Conservation (phyloP, 2,888 invertebrate genomes). For the Pachymerium ferrugineum region DNA sequence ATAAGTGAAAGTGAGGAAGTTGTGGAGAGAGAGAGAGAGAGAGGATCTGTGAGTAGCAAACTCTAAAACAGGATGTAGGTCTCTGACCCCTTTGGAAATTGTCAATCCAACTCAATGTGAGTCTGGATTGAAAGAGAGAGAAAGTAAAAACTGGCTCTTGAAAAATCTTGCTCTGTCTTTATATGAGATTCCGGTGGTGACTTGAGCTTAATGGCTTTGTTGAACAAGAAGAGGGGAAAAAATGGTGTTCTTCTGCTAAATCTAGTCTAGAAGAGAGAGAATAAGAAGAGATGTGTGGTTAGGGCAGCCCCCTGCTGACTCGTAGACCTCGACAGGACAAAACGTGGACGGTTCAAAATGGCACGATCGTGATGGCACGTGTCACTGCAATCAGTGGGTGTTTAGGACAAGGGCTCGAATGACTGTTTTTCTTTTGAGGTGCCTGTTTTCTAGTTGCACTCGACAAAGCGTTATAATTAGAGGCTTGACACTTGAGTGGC, state of each 20-base stretch:
- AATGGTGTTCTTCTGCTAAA: not conserved
- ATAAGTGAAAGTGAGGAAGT: conserved; percentile 9
- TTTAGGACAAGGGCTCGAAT: not conserved
- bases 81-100: not conserved
- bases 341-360: not conserved
- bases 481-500: not conserved
- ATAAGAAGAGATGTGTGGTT: not conserved
- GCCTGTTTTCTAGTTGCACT: not conserved
- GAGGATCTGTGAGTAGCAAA: not conserved
- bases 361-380: not conserved
- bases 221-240: not conserved
- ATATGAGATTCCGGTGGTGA: conserved; percentile 14
- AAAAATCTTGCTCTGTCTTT: conserved; percentile 6
- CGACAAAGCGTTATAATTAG: not conserved
- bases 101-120: conserved; percentile 18
- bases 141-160: not conserved
- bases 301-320: not conserved
- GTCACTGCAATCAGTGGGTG: not conserved
- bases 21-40: too few species aligned
- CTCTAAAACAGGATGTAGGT: conserved; percentile 14
- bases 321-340: not conserved
- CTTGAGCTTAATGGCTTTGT: conserved; percentile 9
- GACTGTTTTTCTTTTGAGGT: not conserved
- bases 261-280: not conserved
- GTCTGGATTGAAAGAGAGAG: not conserved